Evolutionary conservation across 2,113 vertebrate species (phyloP), one percentile per base, ranked within the genome.

Genomic region (Mus pahari): DNA sequence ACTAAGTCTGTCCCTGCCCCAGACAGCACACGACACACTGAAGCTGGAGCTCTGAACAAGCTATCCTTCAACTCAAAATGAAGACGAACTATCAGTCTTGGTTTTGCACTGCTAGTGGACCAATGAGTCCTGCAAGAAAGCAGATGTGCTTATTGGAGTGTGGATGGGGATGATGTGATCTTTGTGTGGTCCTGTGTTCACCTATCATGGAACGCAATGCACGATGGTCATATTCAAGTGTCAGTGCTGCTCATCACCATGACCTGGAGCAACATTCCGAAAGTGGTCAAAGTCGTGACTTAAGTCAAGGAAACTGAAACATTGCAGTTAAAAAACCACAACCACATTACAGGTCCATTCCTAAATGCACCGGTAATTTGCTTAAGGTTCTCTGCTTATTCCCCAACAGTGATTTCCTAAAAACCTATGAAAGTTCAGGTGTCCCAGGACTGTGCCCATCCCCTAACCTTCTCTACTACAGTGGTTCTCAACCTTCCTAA

Each of bases 111-210:
- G n/a, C 50, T 82, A 36, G 9, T 55, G 78, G 11, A 74, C 13
- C 26, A 75, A 33, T 75, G 8, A 96, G 89, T 94, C 96, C 89
- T 66, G 89, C 50, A 75, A 95, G 95, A 84, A 89, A 92, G 31
- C 71, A 88, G 96, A 71, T 10, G 0, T 0, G 0, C 89, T 88
- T 94, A 75, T 81, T 95, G 93, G 93, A 95, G 82, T 0, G 0
- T 58, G 71, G 71, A 90, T 68, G 77, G 66, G 66, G 36, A 36
- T n/a, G 36, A 17, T 62, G 11, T n/a, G 89, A 53, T 58, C 39
- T 93, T 45, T 28, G n/a, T 53, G 60, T 39, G 87, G 50, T 83
- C 60, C 36, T 53, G 7, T 84, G 50, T 55, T 81, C 42, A 31
- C 2, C 53, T 10, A 19, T 75, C 53, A 45, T n/a, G 3, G 26